A percentile compares a stretch with the other conserved stretches of the same genome.
Evolutionary conservation across 1,140 invertebrate genomes (phyloP).

Genomic region (Drepana arcuata): DNA sequence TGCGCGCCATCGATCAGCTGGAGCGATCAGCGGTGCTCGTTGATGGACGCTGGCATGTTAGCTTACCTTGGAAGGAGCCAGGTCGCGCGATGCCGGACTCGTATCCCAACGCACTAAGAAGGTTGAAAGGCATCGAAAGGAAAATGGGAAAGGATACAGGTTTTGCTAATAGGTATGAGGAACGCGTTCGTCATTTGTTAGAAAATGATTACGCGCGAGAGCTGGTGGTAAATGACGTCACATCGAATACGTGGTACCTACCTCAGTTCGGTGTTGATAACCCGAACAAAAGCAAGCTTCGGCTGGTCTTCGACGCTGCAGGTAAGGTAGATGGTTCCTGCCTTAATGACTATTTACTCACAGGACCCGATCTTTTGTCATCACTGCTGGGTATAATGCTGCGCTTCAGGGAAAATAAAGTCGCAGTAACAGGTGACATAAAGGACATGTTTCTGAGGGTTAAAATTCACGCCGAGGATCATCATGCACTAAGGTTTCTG

Average conservation of each 20-base stretch:
- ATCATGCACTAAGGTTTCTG: slow-evolving; percentile 21
- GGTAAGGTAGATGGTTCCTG: slow-evolving; percentile 8
- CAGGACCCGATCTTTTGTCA: slow-evolving; percentile 21
- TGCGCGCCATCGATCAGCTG: background rate
- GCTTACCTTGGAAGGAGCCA: slow-evolving; percentile 16
- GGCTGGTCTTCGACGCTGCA: slow-evolving; percentile 30
- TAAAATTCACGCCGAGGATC: slow-evolving; percentile 12
- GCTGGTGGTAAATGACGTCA: background rate
- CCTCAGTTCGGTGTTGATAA: slow-evolving; percentile 28
- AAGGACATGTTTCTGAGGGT: slow-evolving; percentile 21
- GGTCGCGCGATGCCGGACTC: slow-evolving; percentile 12
- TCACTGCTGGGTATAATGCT: slow-evolving; percentile 26
- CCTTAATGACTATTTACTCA: slow-evolving; percentile 24
- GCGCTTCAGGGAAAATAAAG: slow-evolving; percentile 21
- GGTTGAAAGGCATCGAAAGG: slow-evolving; percentile 5
- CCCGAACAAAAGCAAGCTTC: slow-evolving; percentile 19
- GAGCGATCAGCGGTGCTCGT: slow-evolving; percentile 5
- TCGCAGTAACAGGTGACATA: slow-evolving; percentile 21
- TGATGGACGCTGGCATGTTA: slow-evolving; percentile 16
- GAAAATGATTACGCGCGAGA: slow-evolving; percentile 7
- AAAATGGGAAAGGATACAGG: background rate
- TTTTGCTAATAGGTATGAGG: background rate
- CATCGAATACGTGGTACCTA: slow-evolving; percentile 21
- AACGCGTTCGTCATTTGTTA: no score
- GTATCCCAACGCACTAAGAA: slow-evolving; percentile 1